A percentile compares a stretch with the other conserved stretches of the same genome.
Evolutionary conservation across 2,113 vertebrate genomes (phyloP).

Genomic region (Lycaon pictus): DNA sequence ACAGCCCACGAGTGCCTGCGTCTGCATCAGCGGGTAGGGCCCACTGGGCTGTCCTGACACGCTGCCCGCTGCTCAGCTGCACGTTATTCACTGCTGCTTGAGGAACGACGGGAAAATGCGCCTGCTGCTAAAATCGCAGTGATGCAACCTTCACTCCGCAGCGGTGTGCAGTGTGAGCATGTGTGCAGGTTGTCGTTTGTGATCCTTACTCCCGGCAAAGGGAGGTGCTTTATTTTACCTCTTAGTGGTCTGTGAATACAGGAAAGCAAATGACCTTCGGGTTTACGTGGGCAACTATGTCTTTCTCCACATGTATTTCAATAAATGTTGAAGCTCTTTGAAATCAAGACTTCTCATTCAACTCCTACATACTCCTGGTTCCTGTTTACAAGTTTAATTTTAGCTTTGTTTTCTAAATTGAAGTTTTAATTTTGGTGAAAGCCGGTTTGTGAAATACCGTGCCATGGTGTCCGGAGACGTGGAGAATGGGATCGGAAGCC

Average conservation of each 20-base stretch:
- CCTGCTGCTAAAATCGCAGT: too few species aligned
- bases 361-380: not conserved
- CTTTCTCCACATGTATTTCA: not conserved
- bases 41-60: too few species aligned
- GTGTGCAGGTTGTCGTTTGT: not conserved
- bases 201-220: not conserved
- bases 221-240: not conserved
- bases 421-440: constrained; percentile 42
- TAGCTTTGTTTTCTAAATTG: constrained; percentile 40
- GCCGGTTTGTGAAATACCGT: not conserved
- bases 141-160: too few species aligned
- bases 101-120: too few species aligned
- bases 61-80: too few species aligned
- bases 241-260: not conserved
- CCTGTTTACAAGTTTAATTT: constrained; percentile 48
- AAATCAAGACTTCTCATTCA: constrained; percentile 16
- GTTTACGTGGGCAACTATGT: not conserved
- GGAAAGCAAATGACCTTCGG: constrained; percentile 40
- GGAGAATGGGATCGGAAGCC: not conserved
- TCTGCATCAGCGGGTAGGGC: too few species aligned
- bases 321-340: constrained; percentile 35
- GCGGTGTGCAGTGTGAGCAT: too few species aligned
- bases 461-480: not conserved
- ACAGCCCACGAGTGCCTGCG: too few species aligned
- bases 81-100: too few species aligned